Evolutionary conservation across 2,797 vertebrate genomes (phyloP), one percentile per base, ranked within the genome.

Genomic region (Acipenser transmontanus): DNA sequence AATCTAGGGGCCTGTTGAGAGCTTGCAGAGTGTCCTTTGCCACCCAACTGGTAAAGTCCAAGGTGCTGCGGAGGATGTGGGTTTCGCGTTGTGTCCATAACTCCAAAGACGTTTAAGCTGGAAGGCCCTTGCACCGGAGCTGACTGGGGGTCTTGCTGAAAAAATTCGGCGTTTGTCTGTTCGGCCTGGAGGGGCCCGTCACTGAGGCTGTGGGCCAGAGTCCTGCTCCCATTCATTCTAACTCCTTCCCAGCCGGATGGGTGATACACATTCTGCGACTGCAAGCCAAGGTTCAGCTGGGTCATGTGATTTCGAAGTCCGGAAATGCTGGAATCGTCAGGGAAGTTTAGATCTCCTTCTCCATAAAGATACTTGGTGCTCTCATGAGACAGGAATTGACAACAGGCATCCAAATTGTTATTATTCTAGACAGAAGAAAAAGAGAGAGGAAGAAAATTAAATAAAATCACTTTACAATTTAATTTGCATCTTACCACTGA

Each of bases 281-380:
- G 94, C 81, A 94, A 87, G 87, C 95, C 97, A 87, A 99, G 89
- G 88, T 94, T 98, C 83, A 98, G 94, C 87, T 98, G 96, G 91
- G 97, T 98, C 97, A 99, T 98, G 93, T 97, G 97, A 93, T 98
- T 98, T 73, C 81, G 93, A 78, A 97, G 85, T 85, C 91, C 85
- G 76, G 85, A 86, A 79, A 94, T 85, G 80, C 86, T 80, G 80
- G 92, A 89, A 76, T 95, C 92, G 85, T 98, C 93, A 0, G 93
- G 88, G 85, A 94, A 91, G 85, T 87, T 82, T 73, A 92, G 79
- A 76, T 91, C 91, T 81, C 90, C 93, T 87, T 98, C 95, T 72
- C 91, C 94, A 76, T 97, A 98, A 82, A 95, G 89, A 85, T 96
- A 97, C 54, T 90, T 90, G 1, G 94, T 95, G 85, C 95, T 98